phyloP scores from a whole-genome alignment of 2,797 vertebrate genomes.

The Pygocentrus nattereri region DNA sequence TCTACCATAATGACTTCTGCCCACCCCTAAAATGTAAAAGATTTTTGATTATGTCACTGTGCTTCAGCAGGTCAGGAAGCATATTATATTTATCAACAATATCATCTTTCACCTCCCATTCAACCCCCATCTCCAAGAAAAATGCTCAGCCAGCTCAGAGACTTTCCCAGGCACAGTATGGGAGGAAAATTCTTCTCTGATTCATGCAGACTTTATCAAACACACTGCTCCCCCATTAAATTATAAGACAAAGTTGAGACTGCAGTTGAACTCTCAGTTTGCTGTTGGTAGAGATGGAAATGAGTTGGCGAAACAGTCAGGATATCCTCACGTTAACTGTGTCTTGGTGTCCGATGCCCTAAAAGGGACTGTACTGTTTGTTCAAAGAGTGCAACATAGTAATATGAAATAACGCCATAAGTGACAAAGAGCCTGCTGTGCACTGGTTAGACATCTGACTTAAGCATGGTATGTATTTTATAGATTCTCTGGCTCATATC shows the following conservation, averaged over 20 bases:
- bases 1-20: too few species aligned
- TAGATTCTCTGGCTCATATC: constrained; percentile 62
- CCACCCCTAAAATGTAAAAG: too few species aligned
- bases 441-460: constrained; percentile 72
- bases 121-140: too few species aligned
- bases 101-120: too few species aligned
- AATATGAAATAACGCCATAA: constrained; percentile 67
- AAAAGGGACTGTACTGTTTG: constrained; percentile 41
- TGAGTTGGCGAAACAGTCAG: constrained; percentile 45
- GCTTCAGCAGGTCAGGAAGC: too few species aligned
- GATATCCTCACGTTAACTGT: constrained; percentile 37
- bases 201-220: neutral
- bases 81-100: too few species aligned
- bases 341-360: constrained; percentile 46
- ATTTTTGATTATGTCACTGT: too few species aligned
- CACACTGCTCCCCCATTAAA: neutral
- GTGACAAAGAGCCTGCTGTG: constrained; percentile 75
- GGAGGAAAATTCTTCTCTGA: too few species aligned
- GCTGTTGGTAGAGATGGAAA: constrained; percentile 50
- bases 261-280: constrained; percentile 56
- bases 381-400: constrained; percentile 61
- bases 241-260: constrained; percentile 13
- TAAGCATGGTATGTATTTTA: constrained; percentile 71
- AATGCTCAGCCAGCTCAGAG: too few species aligned
- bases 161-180: too few species aligned